Evolutionary conservation across 2,113 vertebrate genomes (phyloP), one percentile per base, ranked within the genome.

Genomic region (human): DNA sequence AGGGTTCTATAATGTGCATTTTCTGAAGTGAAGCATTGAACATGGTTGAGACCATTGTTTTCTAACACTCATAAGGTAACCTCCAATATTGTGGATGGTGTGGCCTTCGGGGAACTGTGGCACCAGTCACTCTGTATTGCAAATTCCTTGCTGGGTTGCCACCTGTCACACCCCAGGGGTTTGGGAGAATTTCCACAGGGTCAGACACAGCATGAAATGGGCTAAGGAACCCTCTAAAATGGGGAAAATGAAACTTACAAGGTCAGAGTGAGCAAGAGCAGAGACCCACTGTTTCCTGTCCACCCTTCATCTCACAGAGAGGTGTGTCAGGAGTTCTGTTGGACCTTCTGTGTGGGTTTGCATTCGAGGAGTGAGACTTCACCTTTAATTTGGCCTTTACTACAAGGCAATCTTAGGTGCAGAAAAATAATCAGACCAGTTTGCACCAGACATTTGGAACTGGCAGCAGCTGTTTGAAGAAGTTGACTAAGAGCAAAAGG

Each of bases 21-120:
- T 85, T 72, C 2, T 45, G 45, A 45, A 1, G 45, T 22, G 30
- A 81, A 30, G 8, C 75, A 25, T 6, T 38, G 45, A 82, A 43
- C 7, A 0, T 7, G 1, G 7, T 66, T 64, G 68, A 48, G 16
- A 12, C 32, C 9, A 0, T 38, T 78, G 11, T 45, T 76, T 85
- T 68, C 64, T 81, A 70, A 40, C 4, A 40, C 27, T 90, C 27
- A 40, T 32, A 27, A 73, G n/a, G 16, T 38, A 43, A 11, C 14
- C 79, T 94, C 61, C 23, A 20, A 3, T 72, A 23, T 20, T 50
- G 25, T 61, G 13, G 23, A 4, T 6, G 4, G 8, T 35, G 9
- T 12, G 8, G 22, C 18, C 48, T 35, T 76, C 2, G 1, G 5
- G 30, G 14, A 81, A 50, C 14, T 20, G 0, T 27, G 13, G 4